Conservation (phyloP, 1,140 invertebrate genomes). For the Aporrectodea caliginosa region DNA sequence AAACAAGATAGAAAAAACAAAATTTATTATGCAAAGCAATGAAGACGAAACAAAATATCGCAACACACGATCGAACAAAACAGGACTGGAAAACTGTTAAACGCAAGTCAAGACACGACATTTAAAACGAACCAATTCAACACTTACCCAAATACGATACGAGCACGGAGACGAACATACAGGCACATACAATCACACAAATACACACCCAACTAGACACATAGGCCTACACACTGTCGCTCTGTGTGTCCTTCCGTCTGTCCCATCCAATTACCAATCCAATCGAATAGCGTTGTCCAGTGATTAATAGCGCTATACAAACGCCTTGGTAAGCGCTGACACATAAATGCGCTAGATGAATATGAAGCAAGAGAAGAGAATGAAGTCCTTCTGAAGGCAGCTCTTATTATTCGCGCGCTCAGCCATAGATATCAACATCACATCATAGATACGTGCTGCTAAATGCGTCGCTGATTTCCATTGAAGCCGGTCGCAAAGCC, state of each 20-base stretch:
- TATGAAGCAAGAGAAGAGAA: background rate
- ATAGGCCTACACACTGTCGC: background rate
- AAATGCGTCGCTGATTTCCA: too few species aligned
- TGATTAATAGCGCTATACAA: background rate
- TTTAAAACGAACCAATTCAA: background rate
- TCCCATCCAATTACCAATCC: too few species aligned
- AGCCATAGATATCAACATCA: too few species aligned
- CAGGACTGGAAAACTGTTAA: background rate
- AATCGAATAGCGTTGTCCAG: background rate
- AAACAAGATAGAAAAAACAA: background rate
- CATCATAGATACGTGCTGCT: too few species aligned
- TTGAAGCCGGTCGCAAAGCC: too few species aligned
- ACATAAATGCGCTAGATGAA: background rate
- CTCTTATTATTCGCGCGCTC: too few species aligned
- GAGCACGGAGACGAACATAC: background rate
- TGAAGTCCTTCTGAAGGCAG: background rate
- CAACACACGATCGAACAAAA: background rate
- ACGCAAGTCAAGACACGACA: background rate
- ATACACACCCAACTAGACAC: background rate
- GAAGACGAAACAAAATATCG: background rate
- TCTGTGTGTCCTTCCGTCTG: too few species aligned
- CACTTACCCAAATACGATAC: background rate
- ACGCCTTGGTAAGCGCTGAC: background rate
- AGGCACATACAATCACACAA: background rate
- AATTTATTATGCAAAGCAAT: background rate